Evolutionary conservation across 2,113 vertebrate species (phyloP).

Genomic region (Bothrops jararaca): DNA sequence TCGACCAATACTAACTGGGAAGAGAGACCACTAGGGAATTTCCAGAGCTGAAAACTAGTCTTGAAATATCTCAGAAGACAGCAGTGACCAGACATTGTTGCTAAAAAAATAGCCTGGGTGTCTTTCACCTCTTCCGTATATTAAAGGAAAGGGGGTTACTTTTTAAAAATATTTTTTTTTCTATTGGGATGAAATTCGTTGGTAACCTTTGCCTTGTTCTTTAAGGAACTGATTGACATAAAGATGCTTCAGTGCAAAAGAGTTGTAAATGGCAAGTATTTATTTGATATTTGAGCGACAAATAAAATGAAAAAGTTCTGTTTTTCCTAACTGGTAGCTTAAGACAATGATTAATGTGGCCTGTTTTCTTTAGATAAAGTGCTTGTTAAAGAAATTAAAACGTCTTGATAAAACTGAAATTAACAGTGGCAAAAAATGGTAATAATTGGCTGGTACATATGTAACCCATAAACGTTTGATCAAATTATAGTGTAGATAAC

Average conservation of each 20-base stretch:
- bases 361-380: not conserved
- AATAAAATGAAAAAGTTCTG: not conserved
- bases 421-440: not conserved
- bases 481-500: not conserved
- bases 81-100: not conserved
- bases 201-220: constrained; percentile 35
- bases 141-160: not conserved
- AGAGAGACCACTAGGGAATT: not conserved
- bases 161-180: not conserved
- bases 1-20: not conserved
- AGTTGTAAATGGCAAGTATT: constrained; percentile 83
- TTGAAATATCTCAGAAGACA: not conserved
- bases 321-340: not conserved
- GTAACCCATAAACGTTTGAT: not conserved
- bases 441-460: not conserved
- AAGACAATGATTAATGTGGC: not conserved
- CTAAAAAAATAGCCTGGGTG: not conserved
- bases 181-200: not conserved
- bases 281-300: not conserved
- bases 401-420: not conserved
- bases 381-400: not conserved
- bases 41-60: not conserved
- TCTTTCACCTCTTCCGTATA: not conserved
- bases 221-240: constrained; percentile 92
- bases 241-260: constrained; percentile 92